Conservation (phyloP, 2,113 vertebrate species). For the Neomonachus schauinslandi region DNA sequence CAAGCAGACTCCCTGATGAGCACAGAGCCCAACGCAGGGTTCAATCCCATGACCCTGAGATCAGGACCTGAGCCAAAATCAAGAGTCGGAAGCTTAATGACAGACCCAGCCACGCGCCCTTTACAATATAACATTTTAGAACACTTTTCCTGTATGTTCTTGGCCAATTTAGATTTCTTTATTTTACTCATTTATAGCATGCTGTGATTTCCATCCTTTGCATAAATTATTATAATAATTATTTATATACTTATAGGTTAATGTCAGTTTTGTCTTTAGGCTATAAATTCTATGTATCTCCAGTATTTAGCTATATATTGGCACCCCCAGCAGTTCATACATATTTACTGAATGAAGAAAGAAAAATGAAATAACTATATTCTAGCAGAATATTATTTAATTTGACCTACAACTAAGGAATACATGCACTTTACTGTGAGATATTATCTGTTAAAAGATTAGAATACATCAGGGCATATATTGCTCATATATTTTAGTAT, state of each 20-base stretch:
- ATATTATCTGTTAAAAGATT: background rate
- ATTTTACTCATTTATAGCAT: background rate
- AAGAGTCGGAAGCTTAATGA: background rate
- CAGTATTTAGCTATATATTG: background rate
- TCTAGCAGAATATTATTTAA: background rate
- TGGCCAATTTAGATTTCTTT: background rate
- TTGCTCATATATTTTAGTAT: background rate
- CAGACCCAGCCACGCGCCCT: background rate
- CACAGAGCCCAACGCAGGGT: background rate
- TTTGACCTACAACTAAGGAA: background rate
- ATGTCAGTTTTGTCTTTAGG: background rate
- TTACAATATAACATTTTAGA: background rate
- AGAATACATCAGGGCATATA: background rate
- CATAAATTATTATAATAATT: background rate
- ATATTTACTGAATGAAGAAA: background rate
- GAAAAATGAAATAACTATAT: background rate
- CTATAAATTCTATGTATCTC: background rate
- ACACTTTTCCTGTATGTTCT: background rate
- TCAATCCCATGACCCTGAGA: background rate
- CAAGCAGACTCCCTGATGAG: background rate
- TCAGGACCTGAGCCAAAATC: background rate
- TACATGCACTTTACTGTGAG: background rate
- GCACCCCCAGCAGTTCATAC: background rate
- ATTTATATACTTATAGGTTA: background rate
- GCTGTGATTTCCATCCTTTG: background rate